phyloP scores from a whole-genome alignment of 2,888 invertebrate species.

The Agrochola litura region DNA sequence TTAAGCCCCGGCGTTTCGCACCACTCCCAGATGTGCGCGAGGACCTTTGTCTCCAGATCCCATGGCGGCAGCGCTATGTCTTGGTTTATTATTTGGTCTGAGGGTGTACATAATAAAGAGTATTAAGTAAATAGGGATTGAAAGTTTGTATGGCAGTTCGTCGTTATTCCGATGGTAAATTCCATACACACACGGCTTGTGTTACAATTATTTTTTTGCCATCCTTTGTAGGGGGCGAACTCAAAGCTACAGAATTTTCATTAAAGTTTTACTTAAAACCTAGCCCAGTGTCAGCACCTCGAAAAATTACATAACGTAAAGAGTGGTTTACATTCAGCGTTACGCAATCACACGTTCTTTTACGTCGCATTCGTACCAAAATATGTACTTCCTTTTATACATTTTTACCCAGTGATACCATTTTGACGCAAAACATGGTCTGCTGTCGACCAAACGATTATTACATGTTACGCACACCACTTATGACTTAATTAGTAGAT shows the following conservation, averaged over 20 bases:
- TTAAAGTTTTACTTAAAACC: constrained; percentile 4
- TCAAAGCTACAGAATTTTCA: not conserved
- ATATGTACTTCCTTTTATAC: constrained; percentile 27
- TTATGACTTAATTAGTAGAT: constrained; percentile 62
- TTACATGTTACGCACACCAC: constrained; percentile 52
- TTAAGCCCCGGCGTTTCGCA: no score
- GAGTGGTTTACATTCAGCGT: constrained; percentile 22
- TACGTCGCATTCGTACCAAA: constrained; percentile 15
- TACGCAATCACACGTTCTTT: constrained; percentile 33
- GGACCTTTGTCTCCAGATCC: no score
- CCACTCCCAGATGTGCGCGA: no score
- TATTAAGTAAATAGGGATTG: not conserved
- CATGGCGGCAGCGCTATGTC: no score
- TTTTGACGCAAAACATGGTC: constrained; percentile 61
- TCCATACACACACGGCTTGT: not conserved
- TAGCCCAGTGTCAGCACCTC: constrained; percentile 19
- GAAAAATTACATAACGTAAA: constrained; percentile 31
- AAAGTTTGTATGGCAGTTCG: not conserved
- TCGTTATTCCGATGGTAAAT: no score
- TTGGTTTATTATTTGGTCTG: no score
- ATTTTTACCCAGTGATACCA: constrained; percentile 29
- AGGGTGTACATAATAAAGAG: no score
- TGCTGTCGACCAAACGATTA: constrained; percentile 53
- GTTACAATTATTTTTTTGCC: not conserved
- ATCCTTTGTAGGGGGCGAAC: constrained; percentile 19